Base-by-base conservation (phyloP, 2,113 vertebrate species). In the Melanotaenia duboulayi region DNA sequence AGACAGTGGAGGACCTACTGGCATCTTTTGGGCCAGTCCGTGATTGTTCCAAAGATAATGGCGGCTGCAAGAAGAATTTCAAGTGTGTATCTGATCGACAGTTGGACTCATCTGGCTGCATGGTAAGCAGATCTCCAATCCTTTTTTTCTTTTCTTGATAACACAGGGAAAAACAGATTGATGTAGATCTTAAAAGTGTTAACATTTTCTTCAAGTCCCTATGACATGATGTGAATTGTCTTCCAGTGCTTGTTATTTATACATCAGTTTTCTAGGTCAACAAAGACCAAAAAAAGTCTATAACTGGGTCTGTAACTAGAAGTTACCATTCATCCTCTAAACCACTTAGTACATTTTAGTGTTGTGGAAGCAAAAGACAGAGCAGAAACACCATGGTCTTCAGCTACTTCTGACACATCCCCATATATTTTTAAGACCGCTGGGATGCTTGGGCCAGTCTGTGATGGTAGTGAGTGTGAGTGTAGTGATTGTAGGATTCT, bases 21-120 rank as follows among this genome's bases (percentile, higher is more conserved):
- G 96, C 95, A 1, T 99, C 98, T 37, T 99, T 99, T 0, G 98
- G 98, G 40, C 97, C 98, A 0, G 97, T 96, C 8, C 96, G 98
- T 2, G 97, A 99, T 91, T 99, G 98, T 74, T 94, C 97, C 54
- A 95, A 95, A 87, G 97, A 98, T 81, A 99, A 99, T 0, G 98
- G 98, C 0, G 97, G 97, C 85, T 99, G 98, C 81, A 96, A 95
- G 42, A 96, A 97, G 74, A 99, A 99, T 90, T 99, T 98, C 92
- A 99, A 99, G 67, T 99, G 98, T 0, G 97, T 99, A 2, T 95
- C 97, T 0, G 98, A 99, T 62, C 95, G 98, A 65, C 94, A 95
- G 78, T 87, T 98, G 40, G 98, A 99, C 77, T 98, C 98, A 1
- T 95, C 96, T 0, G 98, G 98, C 80, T 99, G 98, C 23, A 96